Evolutionary conservation across 1,140 invertebrate genomes (phyloP).

Genomic region (Lamellibrachia luymesi): DNA sequence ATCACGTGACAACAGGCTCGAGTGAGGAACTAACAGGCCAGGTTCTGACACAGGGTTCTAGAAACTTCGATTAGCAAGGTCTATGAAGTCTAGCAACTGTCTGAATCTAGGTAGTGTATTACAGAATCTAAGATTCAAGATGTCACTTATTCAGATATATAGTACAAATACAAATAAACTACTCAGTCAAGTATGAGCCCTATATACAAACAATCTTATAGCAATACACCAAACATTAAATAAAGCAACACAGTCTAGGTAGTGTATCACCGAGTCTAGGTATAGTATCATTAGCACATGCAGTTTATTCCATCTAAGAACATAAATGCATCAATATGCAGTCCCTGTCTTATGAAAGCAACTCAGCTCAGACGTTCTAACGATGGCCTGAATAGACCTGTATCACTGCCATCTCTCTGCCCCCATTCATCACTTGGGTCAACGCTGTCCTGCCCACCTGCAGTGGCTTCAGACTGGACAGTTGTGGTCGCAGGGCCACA

Average conservation of each 20-base stretch:
- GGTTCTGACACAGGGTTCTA: background rate
- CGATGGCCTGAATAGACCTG: background rate
- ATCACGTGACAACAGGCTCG: background rate
- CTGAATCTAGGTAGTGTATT: background rate
- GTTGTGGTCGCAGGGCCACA: constrained; percentile 79
- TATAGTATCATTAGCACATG: too few species aligned
- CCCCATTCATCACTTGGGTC: background rate
- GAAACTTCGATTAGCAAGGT: background rate
- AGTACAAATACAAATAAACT: too few species aligned
- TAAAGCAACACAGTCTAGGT: too few species aligned
- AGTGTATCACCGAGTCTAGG: too few species aligned
- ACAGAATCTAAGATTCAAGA: too few species aligned
- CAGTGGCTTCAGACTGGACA: constrained; percentile 82
- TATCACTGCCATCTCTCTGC: background rate
- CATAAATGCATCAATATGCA: background rate
- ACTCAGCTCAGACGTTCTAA: background rate
- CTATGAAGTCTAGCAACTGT: background rate
- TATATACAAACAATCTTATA: too few species aligned
- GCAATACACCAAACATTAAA: too few species aligned
- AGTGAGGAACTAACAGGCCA: background rate
- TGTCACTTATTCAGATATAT: too few species aligned
- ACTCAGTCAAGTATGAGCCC: too few species aligned
- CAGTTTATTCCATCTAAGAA: background rate
- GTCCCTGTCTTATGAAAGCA: background rate
- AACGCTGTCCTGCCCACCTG: constrained; percentile 57